Evolutionary conservation across 2,888 invertebrate genomes (phyloP).

Genomic region (Polydrusus tereticollis): DNA sequence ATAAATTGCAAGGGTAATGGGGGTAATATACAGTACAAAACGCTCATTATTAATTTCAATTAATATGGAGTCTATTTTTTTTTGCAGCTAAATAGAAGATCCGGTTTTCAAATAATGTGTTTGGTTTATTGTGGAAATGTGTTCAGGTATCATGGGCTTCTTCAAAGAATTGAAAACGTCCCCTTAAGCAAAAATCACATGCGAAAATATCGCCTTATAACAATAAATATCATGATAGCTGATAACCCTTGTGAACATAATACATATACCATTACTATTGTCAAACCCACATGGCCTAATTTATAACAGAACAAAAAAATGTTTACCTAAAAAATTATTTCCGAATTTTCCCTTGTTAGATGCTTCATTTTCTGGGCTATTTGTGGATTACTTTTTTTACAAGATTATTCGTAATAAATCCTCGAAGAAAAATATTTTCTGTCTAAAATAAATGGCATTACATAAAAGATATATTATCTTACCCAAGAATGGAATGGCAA

Average conservation of each 20-base stretch:
- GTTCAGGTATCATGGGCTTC: too few species aligned
- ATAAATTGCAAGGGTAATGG: too few species aligned
- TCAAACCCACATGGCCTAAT: not conserved
- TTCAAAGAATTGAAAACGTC: too few species aligned
- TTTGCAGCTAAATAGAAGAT: too few species aligned
- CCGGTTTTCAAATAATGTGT: too few species aligned
- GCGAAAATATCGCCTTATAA: too few species aligned
- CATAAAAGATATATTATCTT: conserved; percentile 41
- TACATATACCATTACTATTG: not conserved
- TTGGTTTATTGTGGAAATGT: too few species aligned
- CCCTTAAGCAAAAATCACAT: too few species aligned
- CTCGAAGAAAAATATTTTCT: conserved; percentile 28
- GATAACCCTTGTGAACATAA: not conserved
- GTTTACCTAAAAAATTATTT: conserved; percentile 4
- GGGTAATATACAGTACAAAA: too few species aligned
- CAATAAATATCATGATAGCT: too few species aligned
- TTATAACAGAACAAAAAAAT: not conserved
- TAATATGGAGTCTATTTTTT: too few species aligned
- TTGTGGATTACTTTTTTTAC: conserved; percentile 25
- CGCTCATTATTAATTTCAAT: too few species aligned
- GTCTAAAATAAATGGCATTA: conserved; percentile 33
- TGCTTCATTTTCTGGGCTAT: conserved; percentile 17
- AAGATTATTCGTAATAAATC: conserved; percentile 30
- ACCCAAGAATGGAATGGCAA: conserved; percentile 29
- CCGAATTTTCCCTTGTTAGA: conserved; percentile 8